Conservation (phyloP, 2,113 vertebrate genomes). For the Stegastes partitus region DNA sequence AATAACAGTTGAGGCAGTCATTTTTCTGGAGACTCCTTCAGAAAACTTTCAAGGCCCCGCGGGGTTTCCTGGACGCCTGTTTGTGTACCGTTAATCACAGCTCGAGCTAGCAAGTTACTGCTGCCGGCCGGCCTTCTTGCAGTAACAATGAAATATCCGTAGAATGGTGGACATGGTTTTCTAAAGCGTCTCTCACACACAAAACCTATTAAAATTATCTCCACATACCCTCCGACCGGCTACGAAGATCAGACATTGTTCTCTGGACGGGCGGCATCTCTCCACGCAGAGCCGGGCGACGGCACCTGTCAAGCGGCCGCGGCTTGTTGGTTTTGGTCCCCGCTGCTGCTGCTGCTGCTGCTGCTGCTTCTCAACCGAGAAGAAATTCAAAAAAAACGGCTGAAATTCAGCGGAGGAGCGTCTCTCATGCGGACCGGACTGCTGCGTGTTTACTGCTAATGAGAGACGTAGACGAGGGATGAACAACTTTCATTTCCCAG, state of each 20-base stretch:
- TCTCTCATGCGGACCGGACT: slow-evolving; percentile 49
- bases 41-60: slow-evolving; percentile 28
- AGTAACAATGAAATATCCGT: neutral
- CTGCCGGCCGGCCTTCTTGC: slow-evolving; percentile 37
- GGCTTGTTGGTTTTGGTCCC: slow-evolving; percentile 49
- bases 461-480: slow-evolving; percentile 6
- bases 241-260: slow-evolving; percentile 93
- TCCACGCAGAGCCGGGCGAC: slow-evolving; percentile 57
- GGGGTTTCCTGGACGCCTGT: slow-evolving; percentile 30
- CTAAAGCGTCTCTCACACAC: neutral
- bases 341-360: slow-evolving; percentile 26
- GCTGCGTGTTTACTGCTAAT: slow-evolving; percentile 25
- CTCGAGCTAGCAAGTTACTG: slow-evolving; percentile 62
- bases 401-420: slow-evolving; percentile 48
- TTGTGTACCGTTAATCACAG: slow-evolving; percentile 23
- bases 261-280: slow-evolving; percentile 92
- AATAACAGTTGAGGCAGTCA: neutral
- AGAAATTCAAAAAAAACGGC: slow-evolving; percentile 50
- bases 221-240: slow-evolving; percentile 90
- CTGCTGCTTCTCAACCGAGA: slow-evolving; percentile 55
- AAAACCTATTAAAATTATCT: neutral
- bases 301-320: slow-evolving; percentile 85
- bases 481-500: slow-evolving; percentile 43
- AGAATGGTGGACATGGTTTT: neutral
- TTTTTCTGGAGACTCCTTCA: neutral